Evolutionary conservation across 1,140 invertebrate genomes (phyloP).

Genomic region (Orius insidiosus): DNA sequence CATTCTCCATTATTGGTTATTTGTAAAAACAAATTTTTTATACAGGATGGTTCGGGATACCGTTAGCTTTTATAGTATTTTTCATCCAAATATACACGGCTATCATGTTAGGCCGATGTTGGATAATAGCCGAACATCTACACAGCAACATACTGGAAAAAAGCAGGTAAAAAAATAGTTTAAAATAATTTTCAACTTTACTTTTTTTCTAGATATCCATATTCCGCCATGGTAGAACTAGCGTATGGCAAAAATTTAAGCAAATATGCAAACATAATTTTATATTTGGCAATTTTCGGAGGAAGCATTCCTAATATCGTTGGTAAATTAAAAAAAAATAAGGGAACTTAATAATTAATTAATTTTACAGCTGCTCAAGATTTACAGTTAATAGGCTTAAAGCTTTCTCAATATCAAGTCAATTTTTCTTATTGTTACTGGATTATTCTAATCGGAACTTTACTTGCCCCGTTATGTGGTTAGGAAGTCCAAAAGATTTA

Average conservation of each 20-base stretch:
- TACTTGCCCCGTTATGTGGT: slow-evolving; percentile 64
- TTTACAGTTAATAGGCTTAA: slow-evolving; percentile 49
- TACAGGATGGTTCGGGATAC: slow-evolving; percentile 49
- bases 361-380: slow-evolving; percentile 49
- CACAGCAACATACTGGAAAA: slow-evolving; percentile 45
- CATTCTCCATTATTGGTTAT: no score
- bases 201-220: slow-evolving; percentile 44
- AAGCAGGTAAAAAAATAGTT: slow-evolving; percentile 31
- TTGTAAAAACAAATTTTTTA: neutral
- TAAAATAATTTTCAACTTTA: slow-evolving; percentile 3
- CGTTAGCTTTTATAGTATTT: slow-evolving; percentile 44
- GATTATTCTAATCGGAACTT: slow-evolving; percentile 46
- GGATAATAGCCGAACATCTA: slow-evolving; percentile 48
- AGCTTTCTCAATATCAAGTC: slow-evolving; percentile 38
- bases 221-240: slow-evolving; percentile 56
- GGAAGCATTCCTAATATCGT: slow-evolving; percentile 58
- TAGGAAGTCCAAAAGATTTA: slow-evolving; percentile 70
- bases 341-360: no score
- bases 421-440: slow-evolving; percentile 57
- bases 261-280: slow-evolving; percentile 41
- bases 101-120: slow-evolving; percentile 48
- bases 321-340: slow-evolving; percentile 32
- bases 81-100: slow-evolving; percentile 58
- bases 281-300: slow-evolving; percentile 54
- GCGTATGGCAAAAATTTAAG: slow-evolving; percentile 40